Evolutionary conservation across 2,888 invertebrate genomes (phyloP), one percentile per base, ranked within the genome.

Genomic region (Drosophila anomelani): DNA sequence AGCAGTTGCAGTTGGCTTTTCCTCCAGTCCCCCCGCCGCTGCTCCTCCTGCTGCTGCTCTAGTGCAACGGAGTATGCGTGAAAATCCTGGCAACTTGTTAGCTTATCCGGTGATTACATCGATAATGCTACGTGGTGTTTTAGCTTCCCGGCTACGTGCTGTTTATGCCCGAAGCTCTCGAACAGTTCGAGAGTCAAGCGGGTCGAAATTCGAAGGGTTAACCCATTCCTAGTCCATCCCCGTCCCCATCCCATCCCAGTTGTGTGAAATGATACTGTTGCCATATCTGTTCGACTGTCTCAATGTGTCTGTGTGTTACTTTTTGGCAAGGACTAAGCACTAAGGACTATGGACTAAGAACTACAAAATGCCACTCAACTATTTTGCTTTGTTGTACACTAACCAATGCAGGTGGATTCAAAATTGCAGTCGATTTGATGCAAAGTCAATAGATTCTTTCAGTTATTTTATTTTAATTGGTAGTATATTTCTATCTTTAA

Each of bases 71-170:
- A 76, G 81, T 77, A 76, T 88, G 88, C 85, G 88, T 89, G 86
- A 85, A 91, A 92, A 92, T 91, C 90, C 90, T 90, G 89, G 89
- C 91, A 92, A 92, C 92, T 92, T 91, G 92, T 92, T 92, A 92
- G 92, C 91, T 92, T 92, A 92, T 92, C 90, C 91, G 91, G 91
- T 91, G 92, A 92, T 92, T 92, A 92, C 92, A 91, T 92, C 91
- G 91, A 91, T 91, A 90, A 85, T 85, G 89, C 88, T 88, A 91
- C 91, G 91, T 91, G 91, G 89, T 89, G 90, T 83, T 85, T 89
- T 80, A 85, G 86, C 86, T 83, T 64, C 68, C 76, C 63, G 59
- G 75, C 79, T 89, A 89, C 86, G 88, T 89, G 86, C 89, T 82
- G 88, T 75, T 87, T 75, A 67, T 79, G 63, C 77, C 68, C 41